phyloP scores from a whole-genome alignment of 2,888 invertebrate species.

The Agrochola litura region DNA sequence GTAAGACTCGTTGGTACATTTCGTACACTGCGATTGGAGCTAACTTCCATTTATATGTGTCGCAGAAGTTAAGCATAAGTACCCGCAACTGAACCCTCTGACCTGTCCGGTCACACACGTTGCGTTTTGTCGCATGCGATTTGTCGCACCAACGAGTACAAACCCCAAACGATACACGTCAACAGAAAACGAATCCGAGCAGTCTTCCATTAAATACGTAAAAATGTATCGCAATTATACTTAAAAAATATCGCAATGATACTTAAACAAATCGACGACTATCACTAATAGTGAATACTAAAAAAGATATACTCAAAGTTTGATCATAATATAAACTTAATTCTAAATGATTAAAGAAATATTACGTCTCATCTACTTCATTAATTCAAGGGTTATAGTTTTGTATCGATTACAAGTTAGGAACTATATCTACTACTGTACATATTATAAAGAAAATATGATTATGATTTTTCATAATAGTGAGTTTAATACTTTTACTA shows the following conservation, averaged over 20 bases:
- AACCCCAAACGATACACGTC: conserved; percentile 65
- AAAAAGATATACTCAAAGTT: conserved; percentile 80
- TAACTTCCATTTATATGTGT: not conserved
- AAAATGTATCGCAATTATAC: conserved; percentile 75
- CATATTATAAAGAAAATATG: conserved; percentile 83
- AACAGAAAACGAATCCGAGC: conserved; percentile 84
- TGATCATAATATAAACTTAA: conserved; percentile 82
- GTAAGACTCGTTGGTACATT: conserved; percentile 22
- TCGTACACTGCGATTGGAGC: conserved; percentile 16
- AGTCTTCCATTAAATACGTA: conserved; percentile 87
- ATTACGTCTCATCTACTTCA: conserved; percentile 82
- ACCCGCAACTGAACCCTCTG: conserved; percentile 1
- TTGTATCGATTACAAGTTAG: conserved; percentile 89
- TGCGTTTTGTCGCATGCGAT: conserved; percentile 20
- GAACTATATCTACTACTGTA: conserved; percentile 89
- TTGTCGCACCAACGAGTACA: conserved; percentile 39
- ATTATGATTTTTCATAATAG: conserved; percentile 78
- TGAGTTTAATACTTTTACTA: conserved; percentile 75
- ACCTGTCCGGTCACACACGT: not conserved
- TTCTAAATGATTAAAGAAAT: conserved; percentile 78
- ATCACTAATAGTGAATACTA: conserved; percentile 78
- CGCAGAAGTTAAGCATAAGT: conserved; percentile 24
- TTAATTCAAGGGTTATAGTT: conserved; percentile 86
- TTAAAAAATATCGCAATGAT: conserved; percentile 76
- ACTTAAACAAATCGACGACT: conserved; percentile 77